Evolutionary conservation across 2,888 invertebrate genomes (phyloP).

Genomic region (Harmothoe impar): DNA sequence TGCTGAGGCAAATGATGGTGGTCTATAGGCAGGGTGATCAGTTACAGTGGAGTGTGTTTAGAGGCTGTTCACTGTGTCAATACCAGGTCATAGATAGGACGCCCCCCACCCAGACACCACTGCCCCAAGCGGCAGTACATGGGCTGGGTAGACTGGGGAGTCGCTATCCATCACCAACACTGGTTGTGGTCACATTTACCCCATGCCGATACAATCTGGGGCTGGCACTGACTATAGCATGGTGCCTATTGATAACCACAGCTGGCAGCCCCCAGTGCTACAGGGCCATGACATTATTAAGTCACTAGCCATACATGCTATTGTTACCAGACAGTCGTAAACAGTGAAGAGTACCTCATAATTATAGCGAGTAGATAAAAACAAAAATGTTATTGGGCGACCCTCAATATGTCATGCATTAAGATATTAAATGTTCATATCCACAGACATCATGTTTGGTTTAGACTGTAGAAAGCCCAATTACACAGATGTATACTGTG

Average conservation of each 20-base stretch:
- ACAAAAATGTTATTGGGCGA: no score
- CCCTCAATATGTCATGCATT: no score
- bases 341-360: neutral
- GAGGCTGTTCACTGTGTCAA: neutral
- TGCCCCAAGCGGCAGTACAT: neutral
- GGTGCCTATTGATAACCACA: slow-evolving; percentile 29
- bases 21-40: no score
- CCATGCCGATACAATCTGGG: slow-evolving; percentile 23
- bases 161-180: neutral
- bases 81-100: neutral
- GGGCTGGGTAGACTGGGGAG: neutral
- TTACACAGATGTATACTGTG: no score
- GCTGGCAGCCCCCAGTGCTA: neutral
- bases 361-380: neutral
- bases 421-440: no score
- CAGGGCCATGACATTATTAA: slow-evolving; percentile 33
- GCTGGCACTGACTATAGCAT: neutral
- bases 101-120: neutral
- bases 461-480: no score
- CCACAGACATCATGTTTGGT: no score
- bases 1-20: no score
- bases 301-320: neutral
- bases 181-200: slow-evolving; percentile 20
- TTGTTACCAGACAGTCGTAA: neutral
- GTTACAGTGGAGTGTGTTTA: neutral